Conservation (phyloP, 2,113 vertebrate genomes). For the Seriola quinqueradiata region DNA sequence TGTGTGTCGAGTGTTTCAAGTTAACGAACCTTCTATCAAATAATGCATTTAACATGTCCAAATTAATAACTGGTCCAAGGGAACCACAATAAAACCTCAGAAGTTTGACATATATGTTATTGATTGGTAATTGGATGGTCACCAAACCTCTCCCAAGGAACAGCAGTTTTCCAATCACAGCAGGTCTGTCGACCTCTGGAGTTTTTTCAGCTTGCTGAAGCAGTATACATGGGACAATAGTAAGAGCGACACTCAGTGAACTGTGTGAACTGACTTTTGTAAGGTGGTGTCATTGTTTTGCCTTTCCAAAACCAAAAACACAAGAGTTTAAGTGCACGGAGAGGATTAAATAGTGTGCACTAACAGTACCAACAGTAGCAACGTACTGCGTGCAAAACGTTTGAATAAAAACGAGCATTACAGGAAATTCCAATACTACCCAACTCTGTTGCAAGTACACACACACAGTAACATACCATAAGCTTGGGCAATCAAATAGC, state of each 20-base stretch:
- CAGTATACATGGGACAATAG: not conserved
- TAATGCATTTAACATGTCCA: not conserved
- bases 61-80: not conserved
- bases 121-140: not conserved
- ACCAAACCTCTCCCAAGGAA: not conserved
- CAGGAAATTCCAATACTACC: not conserved
- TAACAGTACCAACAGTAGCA: not conserved
- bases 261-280: not conserved
- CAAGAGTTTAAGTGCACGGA: not conserved
- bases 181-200: not conserved
- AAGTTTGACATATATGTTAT: not conserved
- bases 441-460: not conserved
- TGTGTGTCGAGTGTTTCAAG: not conserved
- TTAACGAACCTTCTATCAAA: not conserved
- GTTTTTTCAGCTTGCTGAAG: not conserved
- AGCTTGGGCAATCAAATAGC: not conserved
- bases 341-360: not conserved
- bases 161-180: not conserved
- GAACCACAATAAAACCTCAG: not conserved
- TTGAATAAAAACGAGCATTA: not conserved
- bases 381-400: not conserved
- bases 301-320: not conserved
- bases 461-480: constrained; percentile 5
- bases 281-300: not conserved
- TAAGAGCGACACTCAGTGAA: not conserved